phyloP scores from a whole-genome alignment of 2,113 vertebrate species.

The Dinomys branickii region DNA sequence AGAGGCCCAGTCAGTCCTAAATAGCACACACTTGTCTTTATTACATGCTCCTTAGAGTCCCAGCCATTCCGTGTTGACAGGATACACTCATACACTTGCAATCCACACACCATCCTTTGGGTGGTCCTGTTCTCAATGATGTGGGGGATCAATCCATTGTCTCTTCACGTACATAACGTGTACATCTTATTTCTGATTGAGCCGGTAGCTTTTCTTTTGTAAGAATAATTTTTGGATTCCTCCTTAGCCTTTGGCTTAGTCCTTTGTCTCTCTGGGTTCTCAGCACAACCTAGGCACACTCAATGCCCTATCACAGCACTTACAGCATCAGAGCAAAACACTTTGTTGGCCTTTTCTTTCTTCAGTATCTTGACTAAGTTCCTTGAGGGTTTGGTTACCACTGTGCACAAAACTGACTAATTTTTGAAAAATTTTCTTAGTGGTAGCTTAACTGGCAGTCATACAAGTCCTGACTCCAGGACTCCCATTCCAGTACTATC shows the following conservation, averaged over 20 bases:
- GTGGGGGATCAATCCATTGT: not conserved
- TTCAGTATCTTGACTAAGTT: not conserved
- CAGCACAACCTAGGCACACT: not conserved
- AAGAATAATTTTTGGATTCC: not conserved
- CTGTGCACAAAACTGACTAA: not conserved
- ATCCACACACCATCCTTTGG: not conserved
- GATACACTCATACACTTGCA: not conserved
- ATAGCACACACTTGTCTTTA: not conserved
- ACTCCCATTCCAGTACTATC: not conserved
- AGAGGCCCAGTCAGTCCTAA: not conserved
- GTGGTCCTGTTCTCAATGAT: not conserved
- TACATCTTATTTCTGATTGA: not conserved
- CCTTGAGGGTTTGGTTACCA: not conserved
- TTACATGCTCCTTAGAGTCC: not conserved
- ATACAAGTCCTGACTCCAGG: not conserved
- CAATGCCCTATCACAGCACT: not conserved
- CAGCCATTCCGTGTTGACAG: not conserved
- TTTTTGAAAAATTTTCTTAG: conserved; percentile 18
- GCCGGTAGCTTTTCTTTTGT: not conserved
- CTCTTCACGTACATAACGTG: not conserved
- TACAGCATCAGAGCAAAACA: not conserved
- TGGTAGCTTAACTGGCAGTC: not conserved
- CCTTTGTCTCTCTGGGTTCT: not conserved
- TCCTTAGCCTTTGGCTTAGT: not conserved
- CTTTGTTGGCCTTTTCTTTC: not conserved